A percentile compares a stretch with the other conserved stretches of the same genome.
These are phyloP conservation scores for Tokudaia muenninki DNA, from an alignment of 2,797 vertebrate genomes.

Conservation along the genomic window DNA sequence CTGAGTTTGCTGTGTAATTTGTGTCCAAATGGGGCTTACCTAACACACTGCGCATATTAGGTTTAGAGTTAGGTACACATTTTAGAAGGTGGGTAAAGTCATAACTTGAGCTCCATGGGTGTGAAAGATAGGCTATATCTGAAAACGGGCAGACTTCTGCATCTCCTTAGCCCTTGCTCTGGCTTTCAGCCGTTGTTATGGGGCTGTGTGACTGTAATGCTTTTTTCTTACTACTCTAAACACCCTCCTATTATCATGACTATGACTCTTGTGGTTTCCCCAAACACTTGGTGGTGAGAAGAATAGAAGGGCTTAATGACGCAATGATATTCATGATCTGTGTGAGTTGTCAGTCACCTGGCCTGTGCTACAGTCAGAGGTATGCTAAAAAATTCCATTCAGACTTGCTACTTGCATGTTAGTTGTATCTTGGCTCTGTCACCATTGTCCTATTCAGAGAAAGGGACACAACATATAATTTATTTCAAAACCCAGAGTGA, in stretches of 20 bases:
- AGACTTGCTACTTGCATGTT: background rate
- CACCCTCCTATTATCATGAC: background rate
- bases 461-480: background rate
- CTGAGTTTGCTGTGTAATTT: background rate
- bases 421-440: conserved; percentile 3
- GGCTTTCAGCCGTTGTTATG: conserved; percentile 24
- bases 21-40: background rate
- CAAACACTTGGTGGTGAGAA: background rate
- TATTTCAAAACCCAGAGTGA: background rate
- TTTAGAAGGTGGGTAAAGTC: conserved; percentile 17
- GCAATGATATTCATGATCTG: background rate
- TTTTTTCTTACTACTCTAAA: background rate
- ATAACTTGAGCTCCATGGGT: background rate
- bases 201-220: background rate
- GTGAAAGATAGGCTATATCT: background rate
- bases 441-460: background rate
- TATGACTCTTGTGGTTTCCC: conserved; percentile 32
- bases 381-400: background rate
- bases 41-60: background rate
- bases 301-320: background rate
- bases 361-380: conserved; percentile 12
- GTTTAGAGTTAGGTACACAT: conserved; percentile 32
- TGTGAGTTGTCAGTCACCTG: background rate
- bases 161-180: background rate
- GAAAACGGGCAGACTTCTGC: conserved; percentile 35